These are phyloP conservation scores for Lepus townsendii DNA, from an alignment of 2,797 vertebrate genomes.

Conservation along the genomic window DNA sequence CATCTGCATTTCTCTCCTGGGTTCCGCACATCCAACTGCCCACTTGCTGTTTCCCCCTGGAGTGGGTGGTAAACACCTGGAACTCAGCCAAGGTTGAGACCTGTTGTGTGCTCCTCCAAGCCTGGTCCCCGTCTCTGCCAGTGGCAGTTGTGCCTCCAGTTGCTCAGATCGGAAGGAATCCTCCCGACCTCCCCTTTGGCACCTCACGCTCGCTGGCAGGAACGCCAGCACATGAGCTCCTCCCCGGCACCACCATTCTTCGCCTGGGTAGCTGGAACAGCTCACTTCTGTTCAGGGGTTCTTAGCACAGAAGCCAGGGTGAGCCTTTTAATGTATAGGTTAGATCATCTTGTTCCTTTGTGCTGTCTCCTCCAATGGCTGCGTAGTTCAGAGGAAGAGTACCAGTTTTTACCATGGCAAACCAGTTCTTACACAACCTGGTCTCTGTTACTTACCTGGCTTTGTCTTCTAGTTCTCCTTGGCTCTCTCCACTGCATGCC, in stretches of 20 bases:
- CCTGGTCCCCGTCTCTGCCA: not conserved
- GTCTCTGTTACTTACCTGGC: not conserved
- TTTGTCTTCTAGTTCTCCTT: not conserved
- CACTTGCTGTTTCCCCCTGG: not conserved
- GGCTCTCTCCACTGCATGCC: not conserved
- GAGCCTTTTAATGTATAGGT: not conserved
- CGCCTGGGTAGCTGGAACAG: not conserved
- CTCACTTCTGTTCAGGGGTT: not conserved
- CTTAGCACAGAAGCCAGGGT: not conserved
- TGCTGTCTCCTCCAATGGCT: not conserved
- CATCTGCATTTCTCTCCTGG: not conserved
- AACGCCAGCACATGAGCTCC: too few relatives aligned
- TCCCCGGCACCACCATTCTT: not conserved
- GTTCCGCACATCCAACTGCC: not conserved
- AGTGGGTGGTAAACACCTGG: not conserved
- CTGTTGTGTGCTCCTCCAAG: not conserved
- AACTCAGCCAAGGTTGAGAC: not conserved
- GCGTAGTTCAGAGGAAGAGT: not conserved
- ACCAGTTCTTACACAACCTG: not conserved
- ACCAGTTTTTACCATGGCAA: not conserved
- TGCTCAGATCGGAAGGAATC: not conserved
- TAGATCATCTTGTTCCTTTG: not conserved
- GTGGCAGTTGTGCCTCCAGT: not conserved
- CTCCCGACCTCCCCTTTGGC: not conserved
- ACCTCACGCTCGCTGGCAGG: not conserved